Conservation (phyloP, 2,888 invertebrate genomes). For the Perdita meconis region DNA sequence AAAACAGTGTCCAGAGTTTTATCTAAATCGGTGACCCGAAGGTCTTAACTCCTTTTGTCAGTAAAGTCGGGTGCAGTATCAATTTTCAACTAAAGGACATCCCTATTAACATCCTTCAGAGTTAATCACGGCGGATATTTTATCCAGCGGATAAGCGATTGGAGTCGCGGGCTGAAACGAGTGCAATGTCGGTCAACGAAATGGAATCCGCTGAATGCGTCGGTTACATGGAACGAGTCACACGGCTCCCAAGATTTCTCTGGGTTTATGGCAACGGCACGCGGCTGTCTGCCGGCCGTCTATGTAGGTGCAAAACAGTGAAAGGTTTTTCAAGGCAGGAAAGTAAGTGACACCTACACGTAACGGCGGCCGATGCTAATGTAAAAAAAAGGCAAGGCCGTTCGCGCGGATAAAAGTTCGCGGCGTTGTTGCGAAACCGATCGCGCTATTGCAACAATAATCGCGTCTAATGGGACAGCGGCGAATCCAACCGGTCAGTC, state of each 20-base stretch:
- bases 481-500: constrained; percentile 17
- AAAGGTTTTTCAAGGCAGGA: constrained; percentile 81
- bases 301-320: constrained; percentile 79
- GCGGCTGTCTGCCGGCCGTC: constrained; percentile 71
- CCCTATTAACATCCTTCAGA: too few relatives aligned
- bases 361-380: constrained; percentile 48
- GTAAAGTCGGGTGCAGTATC: too few relatives aligned
- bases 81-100: too few relatives aligned
- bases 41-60: too few relatives aligned
- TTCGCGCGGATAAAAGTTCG: constrained; percentile 77
- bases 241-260: constrained; percentile 63
- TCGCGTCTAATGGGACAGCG: constrained; percentile 70
- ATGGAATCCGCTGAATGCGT: constrained; percentile 32
- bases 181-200: constrained; percentile 19
- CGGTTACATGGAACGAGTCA: constrained; percentile 52
- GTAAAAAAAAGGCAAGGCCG: constrained; percentile 79
- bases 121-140: too few relatives aligned
- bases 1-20: too few relatives aligned
- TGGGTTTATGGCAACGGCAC: constrained; percentile 70
- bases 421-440: constrained; percentile 78
- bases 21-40: too few relatives aligned
- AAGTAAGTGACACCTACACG: constrained; percentile 80
- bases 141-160: not conserved
- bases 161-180: not conserved
- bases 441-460: constrained; percentile 76